A percentile compares a stretch with the other conserved stretches of the same genome.
Conservation (phyloP, 2,888 invertebrate species). For the Eretmocerus hayati region DNA sequence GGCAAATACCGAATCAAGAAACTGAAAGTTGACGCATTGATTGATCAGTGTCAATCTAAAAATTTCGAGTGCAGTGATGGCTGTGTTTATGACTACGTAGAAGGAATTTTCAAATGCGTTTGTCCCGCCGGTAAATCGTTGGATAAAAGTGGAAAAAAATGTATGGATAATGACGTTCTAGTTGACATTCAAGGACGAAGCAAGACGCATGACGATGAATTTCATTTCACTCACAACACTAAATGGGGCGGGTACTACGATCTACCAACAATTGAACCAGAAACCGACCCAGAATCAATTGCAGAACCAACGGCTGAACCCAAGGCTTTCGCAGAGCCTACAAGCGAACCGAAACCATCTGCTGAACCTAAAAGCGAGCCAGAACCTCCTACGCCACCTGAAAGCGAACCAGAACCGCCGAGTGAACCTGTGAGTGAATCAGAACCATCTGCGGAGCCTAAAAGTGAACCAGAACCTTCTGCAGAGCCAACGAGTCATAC, state of each 20-base stretch:
- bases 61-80: slow-evolving; percentile 60
- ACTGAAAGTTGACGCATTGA: slow-evolving; percentile 39
- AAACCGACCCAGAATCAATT: slow-evolving; percentile 23
- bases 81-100: slow-evolving; percentile 60
- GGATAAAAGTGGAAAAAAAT: slow-evolving; percentile 47
- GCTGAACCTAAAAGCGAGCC: slow-evolving; percentile 33
- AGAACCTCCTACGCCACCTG: slow-evolving; percentile 25
- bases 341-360: slow-evolving; percentile 22
- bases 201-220: slow-evolving; percentile 29
- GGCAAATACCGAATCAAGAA: slow-evolving; percentile 36
- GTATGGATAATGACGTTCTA: slow-evolving; percentile 33
- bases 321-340: slow-evolving; percentile 30
- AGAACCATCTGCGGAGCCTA: slow-evolving; percentile 29
- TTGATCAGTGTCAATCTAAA: slow-evolving; percentile 60
- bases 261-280: slow-evolving; percentile 25
- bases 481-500: slow-evolving; percentile 31
- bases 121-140: slow-evolving; percentile 57
- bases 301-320: slow-evolving; percentile 22
- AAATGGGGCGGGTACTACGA: slow-evolving; percentile 24
- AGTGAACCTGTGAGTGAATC: slow-evolving; percentile 30
- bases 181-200: slow-evolving; percentile 39
- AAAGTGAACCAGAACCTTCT: slow-evolving; percentile 31
- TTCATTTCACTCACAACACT: slow-evolving; percentile 23
- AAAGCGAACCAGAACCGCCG: slow-evolving; percentile 38
- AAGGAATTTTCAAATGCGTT: slow-evolving; percentile 59